Evolutionary conservation across 2,113 vertebrate genomes (phyloP), one percentile per base, ranked within the genome.

Genomic region (Gnathonemus echidnorhynchus): DNA sequence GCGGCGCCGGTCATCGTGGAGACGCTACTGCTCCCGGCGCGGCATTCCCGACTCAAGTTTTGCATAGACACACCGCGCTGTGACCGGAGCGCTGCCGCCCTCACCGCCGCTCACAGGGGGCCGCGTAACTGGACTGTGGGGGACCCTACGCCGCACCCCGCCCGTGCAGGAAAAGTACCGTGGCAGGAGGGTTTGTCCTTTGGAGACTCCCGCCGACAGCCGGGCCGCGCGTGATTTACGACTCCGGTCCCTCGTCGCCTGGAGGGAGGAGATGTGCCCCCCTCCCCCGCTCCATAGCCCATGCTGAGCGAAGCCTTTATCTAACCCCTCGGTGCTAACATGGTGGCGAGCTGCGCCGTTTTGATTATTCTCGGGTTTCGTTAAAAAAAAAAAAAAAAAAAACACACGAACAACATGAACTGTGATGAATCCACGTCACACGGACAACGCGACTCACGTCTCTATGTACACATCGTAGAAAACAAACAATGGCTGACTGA

Each of bases 141-240:
- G 91, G 83, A 24, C 17, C 8, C 21, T 89, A 89, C 50, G 6
- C 49, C 39, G 56, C 31, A 53, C 49, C 15, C 77, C 80, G n/a
- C 56, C 58, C n/a, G 91, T 88, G 87, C 89, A 66, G 91, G 91
- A 92, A 10, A 88, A 86, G 80, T 91, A 89, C 93, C 92, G 87
- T 90, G 91, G 90, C 91, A 86, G 39, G 35, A 19, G 35, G 74
- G 90, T 90, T 92, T 91, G 95, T 95, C 95, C 95, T 96, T 95
- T 94, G 95, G 94, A 94, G 93, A 94, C 94, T 93, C 94, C 94
- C 95, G 94, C 94, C 94, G 92, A 80, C 8, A 93, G 90, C 92
- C 86, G 93, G 93, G 94, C 93, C 94, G 94, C 94, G 93, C 89
- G 94, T 95, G 95, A 96, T 96, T 96, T 95, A 95, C 95, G 92